Evolutionary conservation across 2,888 invertebrate species (phyloP), one percentile per base, ranked within the genome.

Genomic region (Cheilosia pagana): DNA sequence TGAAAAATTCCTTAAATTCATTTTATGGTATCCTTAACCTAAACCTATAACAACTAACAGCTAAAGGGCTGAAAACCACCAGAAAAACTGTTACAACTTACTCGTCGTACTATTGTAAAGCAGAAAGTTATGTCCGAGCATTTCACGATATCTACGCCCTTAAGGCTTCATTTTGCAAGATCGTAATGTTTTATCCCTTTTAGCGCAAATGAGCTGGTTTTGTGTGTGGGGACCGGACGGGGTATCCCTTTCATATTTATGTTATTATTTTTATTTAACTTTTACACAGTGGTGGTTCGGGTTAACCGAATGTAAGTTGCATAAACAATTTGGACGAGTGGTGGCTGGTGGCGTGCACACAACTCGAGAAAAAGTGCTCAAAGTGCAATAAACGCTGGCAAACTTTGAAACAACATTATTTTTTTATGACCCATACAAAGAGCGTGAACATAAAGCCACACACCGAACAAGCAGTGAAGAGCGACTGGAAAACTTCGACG

Each of bases 331-430:
- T 70, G 62, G 39, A n/a, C 3, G 12, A 21, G n/a, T 39, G n/a
- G 12, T 14, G 25, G 14, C 2, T n/a, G n/a, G n/a, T n/a, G n/a
- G 8, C 8, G 45, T 16, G 16, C 53, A 53, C 28, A 31, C 52
- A 23, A 52, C 28, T 53, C 23, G 50, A 57, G 12, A 3, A 45
- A 50, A 23, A 52, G 31, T 23, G 14, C 23, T 63, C 25, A 53
- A 79, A 75, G 55, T 70, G 57, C 68, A 53, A 72, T 68, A 81
- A 81, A 75, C 68, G 57, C 14, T 25, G 71, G 78, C n/a, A 60
- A 78, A 67, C 50, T 63, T 59, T 14, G 45, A 14, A 75, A 75
- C 41, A 81, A 76, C 19, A 25, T 71, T n/a, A n/a, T 28, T 28
- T 28, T 76, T 65, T 63, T 75, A 70, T 74, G 63, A 50, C 50